Base-by-base conservation (phyloP, 1,140 invertebrate genomes). In the Drosophila ambigua region DNA sequence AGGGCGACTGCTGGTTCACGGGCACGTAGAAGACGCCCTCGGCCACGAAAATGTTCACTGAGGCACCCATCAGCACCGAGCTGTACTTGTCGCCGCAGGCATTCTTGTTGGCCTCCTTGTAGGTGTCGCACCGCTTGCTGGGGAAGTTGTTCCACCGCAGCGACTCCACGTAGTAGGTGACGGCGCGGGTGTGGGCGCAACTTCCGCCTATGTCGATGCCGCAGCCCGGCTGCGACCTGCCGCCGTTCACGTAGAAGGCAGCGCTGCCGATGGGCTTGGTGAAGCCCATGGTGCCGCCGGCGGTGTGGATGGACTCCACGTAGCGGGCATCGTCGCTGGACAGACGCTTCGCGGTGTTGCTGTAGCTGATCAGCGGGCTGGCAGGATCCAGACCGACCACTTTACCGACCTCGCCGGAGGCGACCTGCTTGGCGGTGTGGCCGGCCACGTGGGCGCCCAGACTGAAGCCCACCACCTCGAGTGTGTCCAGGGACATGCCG, bases 271-370 rank as follows among this genome's bases (percentile, higher is more conserved):
- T 87, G 26, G 83, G 83, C 26, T 83, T 20, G 0, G 15, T 62
- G 43, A 73, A 87, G 9, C 83, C 83, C 43, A 95, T 79, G 53
- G 93, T 87, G 5, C 94, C 94, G 9, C 93, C 94, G 72, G 95
- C 94, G 1, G 96, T 96, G 77, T 97, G 96, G 62, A 97, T 95
- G 1, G 95, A 93, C 90, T 96, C 95, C 3, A 96, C 95, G 67
- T 95, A 94, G 1, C 92, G 45, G 1, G 94, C 95, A 79, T 96
- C 95, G 31, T 92, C 93, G 58, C 93, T 93, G 81, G 96, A 95
- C 4, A 97, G 88, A 9, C 95, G 92, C 5, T 93, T 92, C 1
- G 15, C 76, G 0, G 92, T 74, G 61, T 92, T 80, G 26, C 92
- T 76, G n/a, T 79, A 87, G 72, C 91, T 76, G 28, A 93, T 93